Evolutionary conservation across 2,888 invertebrate genomes (phyloP).

Genomic region (Synanthedon tipuliformis): DNA sequence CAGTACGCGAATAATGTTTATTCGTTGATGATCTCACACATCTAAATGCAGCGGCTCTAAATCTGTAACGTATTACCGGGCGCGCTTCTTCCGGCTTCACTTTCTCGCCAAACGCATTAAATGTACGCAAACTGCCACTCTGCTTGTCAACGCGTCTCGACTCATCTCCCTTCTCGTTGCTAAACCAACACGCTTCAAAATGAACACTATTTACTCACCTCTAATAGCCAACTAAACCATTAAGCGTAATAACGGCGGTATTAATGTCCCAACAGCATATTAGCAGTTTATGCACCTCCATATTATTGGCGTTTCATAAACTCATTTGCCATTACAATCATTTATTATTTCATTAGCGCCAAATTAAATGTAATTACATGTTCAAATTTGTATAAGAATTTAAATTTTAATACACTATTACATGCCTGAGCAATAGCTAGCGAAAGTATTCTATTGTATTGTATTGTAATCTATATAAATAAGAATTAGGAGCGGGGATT

Average conservation of each 20-base stretch:
- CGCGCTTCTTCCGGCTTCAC: constrained; percentile 51
- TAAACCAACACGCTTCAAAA: constrained; percentile 40
- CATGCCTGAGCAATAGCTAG: too few relatives aligned
- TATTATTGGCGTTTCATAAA: too few relatives aligned
- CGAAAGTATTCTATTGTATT: too few relatives aligned
- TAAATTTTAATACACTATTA: too few relatives aligned
- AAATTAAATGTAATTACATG: too few relatives aligned
- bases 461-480: too few relatives aligned
- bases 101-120: constrained; percentile 58
- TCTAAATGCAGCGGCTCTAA: constrained; percentile 60
- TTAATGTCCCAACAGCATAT: too few relatives aligned
- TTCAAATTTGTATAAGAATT: too few relatives aligned
- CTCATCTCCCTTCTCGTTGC: constrained; percentile 29
- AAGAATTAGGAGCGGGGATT: too few relatives aligned
- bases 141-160: constrained; percentile 43
- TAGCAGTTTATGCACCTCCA: too few relatives aligned
- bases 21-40: constrained; percentile 53
- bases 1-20: constrained; percentile 16
- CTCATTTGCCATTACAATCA: too few relatives aligned
- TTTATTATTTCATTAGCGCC: too few relatives aligned
- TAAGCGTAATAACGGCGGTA: constrained; percentile 22
- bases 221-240: constrained; percentile 42
- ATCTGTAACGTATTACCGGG: constrained; percentile 47
- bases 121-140: constrained; percentile 54
- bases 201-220: constrained; percentile 38